Percentiles rank a stretch among this genome's conserved stretches.
Evolutionary conservation across 64 coral and sea anemone species (phyloP).

Genomic region (Astreopora myriophthalma): DNA sequence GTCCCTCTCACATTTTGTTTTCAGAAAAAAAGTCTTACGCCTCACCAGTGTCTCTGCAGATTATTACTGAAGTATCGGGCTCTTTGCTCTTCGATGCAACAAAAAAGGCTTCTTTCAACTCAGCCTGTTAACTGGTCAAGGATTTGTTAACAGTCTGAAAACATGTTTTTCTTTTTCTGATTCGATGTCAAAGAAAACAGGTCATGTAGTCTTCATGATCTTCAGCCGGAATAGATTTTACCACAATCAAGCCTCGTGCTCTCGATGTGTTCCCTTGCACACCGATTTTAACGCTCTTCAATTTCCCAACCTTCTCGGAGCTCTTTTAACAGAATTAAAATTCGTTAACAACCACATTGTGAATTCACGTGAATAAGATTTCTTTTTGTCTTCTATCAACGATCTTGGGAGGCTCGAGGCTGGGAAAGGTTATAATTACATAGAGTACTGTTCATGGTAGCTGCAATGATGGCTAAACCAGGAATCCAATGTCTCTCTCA

Average conservation of each 20-base stretch:
- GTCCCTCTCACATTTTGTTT: not conserved
- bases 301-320: not conserved
- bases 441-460: no score
- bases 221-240: no score
- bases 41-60: no score
- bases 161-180: not conserved
- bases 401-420: no score
- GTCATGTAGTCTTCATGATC: not conserved
- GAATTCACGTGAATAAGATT: not conserved
- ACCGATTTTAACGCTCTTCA: not conserved
- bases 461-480: no score
- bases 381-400: not conserved
- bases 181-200: not conserved
- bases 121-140: not conserved
- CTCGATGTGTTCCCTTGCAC: no score
- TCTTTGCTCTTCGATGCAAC: not conserved
- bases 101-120: not conserved
- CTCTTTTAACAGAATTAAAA: not conserved
- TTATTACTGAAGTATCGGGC: no score
- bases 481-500: not conserved
- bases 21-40: no score
- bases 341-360: not conserved
- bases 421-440: no score
- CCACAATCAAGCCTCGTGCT: no score
- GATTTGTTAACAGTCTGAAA: not conserved